Percentiles rank a stretch among this genome's conserved stretches.
These are phyloP conservation scores for Ceratina japonica DNA, from an alignment of 1,140 invertebrate genomes.

Conservation along the genomic window DNA sequence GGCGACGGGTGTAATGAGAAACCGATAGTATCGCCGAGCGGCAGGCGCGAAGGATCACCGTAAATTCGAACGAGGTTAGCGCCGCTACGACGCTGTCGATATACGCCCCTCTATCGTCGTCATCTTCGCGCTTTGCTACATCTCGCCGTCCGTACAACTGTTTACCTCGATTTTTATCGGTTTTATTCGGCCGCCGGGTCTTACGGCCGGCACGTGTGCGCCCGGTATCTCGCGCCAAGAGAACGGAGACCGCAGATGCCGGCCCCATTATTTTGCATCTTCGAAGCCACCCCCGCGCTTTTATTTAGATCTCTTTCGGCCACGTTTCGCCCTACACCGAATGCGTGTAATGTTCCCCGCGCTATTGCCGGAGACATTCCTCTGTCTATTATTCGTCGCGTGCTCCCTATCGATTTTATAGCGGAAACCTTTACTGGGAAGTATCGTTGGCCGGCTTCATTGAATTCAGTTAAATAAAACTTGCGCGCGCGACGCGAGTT, in stretches of 20 bases:
- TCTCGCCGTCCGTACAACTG: slow-evolving; percentile 32
- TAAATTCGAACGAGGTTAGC: slow-evolving; percentile 48
- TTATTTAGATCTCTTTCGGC: slow-evolving; percentile 49
- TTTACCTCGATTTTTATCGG: slow-evolving; percentile 56
- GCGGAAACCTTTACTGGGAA: neutral
- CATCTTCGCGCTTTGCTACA: slow-evolving; percentile 45
- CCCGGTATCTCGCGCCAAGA: slow-evolving; percentile 3
- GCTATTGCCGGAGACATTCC: neutral
- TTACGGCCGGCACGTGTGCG: slow-evolving; percentile 43
- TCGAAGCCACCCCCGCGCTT: slow-evolving; percentile 22
- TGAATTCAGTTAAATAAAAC: neutral
- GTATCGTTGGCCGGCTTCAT: neutral
- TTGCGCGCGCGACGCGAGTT: too few relatives aligned
- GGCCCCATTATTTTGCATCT: slow-evolving; percentile 56
- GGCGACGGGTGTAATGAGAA: slow-evolving; percentile 66
- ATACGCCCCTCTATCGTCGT: slow-evolving; percentile 47
- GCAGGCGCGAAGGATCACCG: slow-evolving; percentile 49
- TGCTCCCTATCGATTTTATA: neutral
- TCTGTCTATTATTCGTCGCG: slow-evolving; percentile 8
- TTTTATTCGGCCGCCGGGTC: slow-evolving; percentile 42
- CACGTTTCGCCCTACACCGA: slow-evolving; percentile 16
- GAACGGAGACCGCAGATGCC: slow-evolving; percentile 46
- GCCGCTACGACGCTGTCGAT: slow-evolving; percentile 26
- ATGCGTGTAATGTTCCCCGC: slow-evolving; percentile 23
- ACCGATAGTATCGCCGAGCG: slow-evolving; percentile 63